Conservation (phyloP, 2,888 invertebrate genomes). For the Orchesellides sinensis region DNA sequence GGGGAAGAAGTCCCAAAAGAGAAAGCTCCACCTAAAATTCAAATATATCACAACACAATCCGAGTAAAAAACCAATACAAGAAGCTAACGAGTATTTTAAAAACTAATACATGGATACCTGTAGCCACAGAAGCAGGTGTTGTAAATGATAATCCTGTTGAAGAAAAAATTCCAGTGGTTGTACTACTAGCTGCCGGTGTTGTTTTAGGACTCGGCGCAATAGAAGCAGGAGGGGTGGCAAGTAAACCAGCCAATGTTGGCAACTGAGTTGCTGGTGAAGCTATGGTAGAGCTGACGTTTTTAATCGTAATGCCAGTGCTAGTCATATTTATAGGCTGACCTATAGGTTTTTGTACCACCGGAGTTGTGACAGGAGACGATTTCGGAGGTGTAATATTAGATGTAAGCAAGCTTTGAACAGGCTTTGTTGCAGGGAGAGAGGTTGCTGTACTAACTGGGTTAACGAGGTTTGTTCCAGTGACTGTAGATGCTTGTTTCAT, state of each 20-base stretch:
- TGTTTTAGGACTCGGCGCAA: neutral
- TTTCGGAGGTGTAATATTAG: neutral
- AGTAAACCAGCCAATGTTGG: slow-evolving; percentile 26
- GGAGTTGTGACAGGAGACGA: neutral
- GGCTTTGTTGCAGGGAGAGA: neutral
- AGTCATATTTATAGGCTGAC: no score
- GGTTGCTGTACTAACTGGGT: no score
- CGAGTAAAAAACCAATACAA: no score
- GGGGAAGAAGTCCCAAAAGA: neutral
- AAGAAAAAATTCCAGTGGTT: neutral
- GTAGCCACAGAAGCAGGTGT: neutral
- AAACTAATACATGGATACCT: neutral
- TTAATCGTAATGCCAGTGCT: no score
- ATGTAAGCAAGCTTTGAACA: neutral
- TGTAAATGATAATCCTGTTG: neutral
- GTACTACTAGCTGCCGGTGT: neutral
- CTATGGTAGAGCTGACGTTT: neutral
- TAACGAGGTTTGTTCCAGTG: no score
- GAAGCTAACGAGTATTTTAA: no score
- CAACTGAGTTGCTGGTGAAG: slow-evolving; percentile 3
- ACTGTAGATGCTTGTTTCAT: no score
- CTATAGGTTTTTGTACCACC: neutral
- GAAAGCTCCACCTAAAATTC: neutral
- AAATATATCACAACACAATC: neutral
- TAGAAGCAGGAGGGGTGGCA: slow-evolving; percentile 17